Base-by-base conservation (phyloP, 2,888 invertebrate genomes). In the Troides helena region DNA sequence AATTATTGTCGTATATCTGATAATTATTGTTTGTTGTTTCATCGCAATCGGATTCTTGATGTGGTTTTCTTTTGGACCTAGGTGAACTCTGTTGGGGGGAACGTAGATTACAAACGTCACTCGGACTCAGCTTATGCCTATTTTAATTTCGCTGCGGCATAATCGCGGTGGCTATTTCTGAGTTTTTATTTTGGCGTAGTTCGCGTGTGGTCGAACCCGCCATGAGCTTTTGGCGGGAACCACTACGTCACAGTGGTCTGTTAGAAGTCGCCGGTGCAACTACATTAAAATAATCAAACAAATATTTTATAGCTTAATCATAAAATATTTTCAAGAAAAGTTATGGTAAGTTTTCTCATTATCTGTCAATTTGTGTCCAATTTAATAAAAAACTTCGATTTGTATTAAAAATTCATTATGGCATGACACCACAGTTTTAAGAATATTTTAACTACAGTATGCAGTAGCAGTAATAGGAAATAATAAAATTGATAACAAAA, bases 111-210 rank as follows among this genome's bases (percentile, higher is more conserved):
- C 77, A 74, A 76, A 73, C 77, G 77, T 76, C 81, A 79, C 75
- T 81, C 78, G 78, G 77, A 77, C 80, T 72, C 72, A 75, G 73
- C 79, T 80, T 81, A 82, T 76, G 82, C 85, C 88, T 90, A 89
- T 91, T 91, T 90, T 88, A 85, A 90, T 89, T 85, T 84, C 84
- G 83, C 85, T 81, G 85, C 78, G 76, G 77, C 76, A 78, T 74
- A 75, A 80, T 78, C 75, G 85, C 82, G 81, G 74, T 80, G 83
- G 89, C 89, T 92, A 92, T 92, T 92, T 92, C 86, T 65, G 87
- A 88, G 78, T 85, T 90, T 90, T 92, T 92, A 92, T 92, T 92
- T 92, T 89, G 85, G 90, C 89, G 87, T 86, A 85, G 92, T 91
- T 91, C 90, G 92, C 90, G 92, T 92, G 92, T 92, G 92, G 92